These are phyloP conservation scores for Pissodes strobi DNA, from an alignment of 1,140 invertebrate species.

Conservation along the genomic window DNA sequence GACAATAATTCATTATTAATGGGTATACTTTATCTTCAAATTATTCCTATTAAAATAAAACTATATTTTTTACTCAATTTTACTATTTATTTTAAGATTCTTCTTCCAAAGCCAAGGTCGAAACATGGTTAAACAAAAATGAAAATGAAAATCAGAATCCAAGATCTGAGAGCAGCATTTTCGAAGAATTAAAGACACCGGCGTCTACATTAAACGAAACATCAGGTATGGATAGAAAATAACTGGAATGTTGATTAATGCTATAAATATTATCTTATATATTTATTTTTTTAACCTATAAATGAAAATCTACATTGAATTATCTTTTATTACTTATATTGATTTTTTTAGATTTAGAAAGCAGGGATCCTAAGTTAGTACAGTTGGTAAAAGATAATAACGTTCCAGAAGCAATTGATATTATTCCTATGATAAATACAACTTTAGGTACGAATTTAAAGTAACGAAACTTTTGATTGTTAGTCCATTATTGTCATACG, in stretches of 20 bases:
- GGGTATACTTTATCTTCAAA: slow-evolving; percentile 3
- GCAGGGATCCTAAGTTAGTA: slow-evolving; percentile 6
- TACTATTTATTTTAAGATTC: slow-evolving; percentile 14
- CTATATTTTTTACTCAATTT: slow-evolving; percentile 1
- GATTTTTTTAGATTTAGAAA: no score
- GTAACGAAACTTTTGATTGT: not conserved
- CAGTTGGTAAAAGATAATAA: no score
- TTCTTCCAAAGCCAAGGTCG: slow-evolving; percentile 7
- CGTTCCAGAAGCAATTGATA: slow-evolving; percentile 10
- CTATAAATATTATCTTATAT: no score
- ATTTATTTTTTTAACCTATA: no score
- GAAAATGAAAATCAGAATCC: slow-evolving; percentile 1
- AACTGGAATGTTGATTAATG: not conserved
- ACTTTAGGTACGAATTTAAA: not conserved
- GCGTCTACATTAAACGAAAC: no score
- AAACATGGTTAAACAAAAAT: slow-evolving; percentile 10
- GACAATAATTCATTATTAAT: not conserved
- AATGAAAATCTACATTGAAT: no score
- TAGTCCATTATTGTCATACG: slow-evolving; percentile 9
- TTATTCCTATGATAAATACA: slow-evolving; percentile 12
- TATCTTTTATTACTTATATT: no score
- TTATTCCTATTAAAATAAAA: not conserved
- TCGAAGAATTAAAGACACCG: not conserved
- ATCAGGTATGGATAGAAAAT: no score
- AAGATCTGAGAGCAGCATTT: not conserved